These are phyloP conservation scores for Macrocentrus cingulum DNA, from an alignment of 1,140 invertebrate genomes.

Conservation along the genomic window DNA sequence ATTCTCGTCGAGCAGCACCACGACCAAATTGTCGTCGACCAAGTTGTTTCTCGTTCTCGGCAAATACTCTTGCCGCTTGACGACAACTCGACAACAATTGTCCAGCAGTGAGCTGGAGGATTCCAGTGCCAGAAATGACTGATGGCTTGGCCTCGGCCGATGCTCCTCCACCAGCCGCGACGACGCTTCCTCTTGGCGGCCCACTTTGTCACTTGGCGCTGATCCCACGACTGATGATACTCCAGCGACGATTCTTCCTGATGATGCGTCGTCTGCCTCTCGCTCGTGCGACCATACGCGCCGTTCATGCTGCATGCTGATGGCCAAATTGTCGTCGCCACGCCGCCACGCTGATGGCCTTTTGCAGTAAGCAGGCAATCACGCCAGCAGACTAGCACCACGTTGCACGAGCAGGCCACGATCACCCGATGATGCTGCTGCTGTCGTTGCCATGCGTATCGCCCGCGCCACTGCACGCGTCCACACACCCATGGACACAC, in stretches of 20 bases:
- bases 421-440: neutral
- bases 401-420: too few relatives aligned
- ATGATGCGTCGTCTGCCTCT: constrained; percentile 20
- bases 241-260: neutral
- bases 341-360: constrained; percentile 31
- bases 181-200: constrained; percentile 4
- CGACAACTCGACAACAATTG: too few relatives aligned
- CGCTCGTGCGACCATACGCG: constrained; percentile 27
- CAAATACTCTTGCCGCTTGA: too few relatives aligned
- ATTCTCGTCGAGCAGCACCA: constrained; percentile 7
- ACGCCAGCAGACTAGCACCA: too few relatives aligned
- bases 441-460: constrained; percentile 20
- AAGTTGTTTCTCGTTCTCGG: too few relatives aligned
- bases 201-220: constrained; percentile 9
- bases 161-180: constrained; percentile 2
- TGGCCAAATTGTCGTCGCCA: constrained; percentile 37
- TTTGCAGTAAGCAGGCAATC: too few relatives aligned
- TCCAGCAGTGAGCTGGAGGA: too few relatives aligned
- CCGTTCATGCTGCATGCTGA: constrained; percentile 59
- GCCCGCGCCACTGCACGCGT: constrained; percentile 27
- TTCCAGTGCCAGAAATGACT: too few relatives aligned
- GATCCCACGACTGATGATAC: neutral
- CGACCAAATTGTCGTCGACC: too few relatives aligned
- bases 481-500: constrained; percentile 40
- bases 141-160: neutral